A percentile compares a stretch with the other conserved stretches of the same genome.
These are phyloP conservation scores for Lucilia cuprina DNA, from an alignment of 1,140 invertebrate genomes.

Conservation along the genomic window DNA sequence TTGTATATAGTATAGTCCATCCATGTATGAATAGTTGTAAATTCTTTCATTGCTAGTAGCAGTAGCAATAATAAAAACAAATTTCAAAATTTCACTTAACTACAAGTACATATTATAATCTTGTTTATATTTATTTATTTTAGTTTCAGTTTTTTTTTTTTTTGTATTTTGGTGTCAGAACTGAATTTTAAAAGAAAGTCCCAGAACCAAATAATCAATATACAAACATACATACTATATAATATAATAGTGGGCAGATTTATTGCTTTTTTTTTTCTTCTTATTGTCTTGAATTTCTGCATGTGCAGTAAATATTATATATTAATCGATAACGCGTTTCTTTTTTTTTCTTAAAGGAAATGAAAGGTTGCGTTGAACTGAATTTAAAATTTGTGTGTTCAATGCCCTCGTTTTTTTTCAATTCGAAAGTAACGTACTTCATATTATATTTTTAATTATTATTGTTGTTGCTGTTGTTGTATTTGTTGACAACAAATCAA, in stretches of 20 bases:
- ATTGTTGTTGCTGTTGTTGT: neutral
- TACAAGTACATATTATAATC: neutral
- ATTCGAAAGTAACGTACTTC: conserved; percentile 1
- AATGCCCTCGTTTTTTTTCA: neutral
- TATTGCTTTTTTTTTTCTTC: neutral
- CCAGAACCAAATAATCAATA: neutral
- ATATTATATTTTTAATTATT: neutral
- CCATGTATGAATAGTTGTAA: neutral
- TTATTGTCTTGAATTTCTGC: neutral
- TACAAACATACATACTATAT: too few relatives aligned
- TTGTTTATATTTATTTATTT: neutral
- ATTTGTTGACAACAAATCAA: neutral
- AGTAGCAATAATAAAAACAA: too few relatives aligned
- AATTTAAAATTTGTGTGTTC: neutral
- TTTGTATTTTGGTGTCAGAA: neutral
- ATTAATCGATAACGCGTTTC: neutral
- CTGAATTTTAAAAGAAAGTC: neutral
- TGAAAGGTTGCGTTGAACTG: neutral
- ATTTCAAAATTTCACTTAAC: neutral
- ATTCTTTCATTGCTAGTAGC: too few relatives aligned
- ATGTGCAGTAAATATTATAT: neutral
- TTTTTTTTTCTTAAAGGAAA: neutral
- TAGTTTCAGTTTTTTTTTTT: neutral
- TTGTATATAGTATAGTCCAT: neutral
- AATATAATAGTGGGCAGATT: neutral